phyloP scores from a whole-genome alignment of 2,888 invertebrate species.

The Eugnorisma glareosa region DNA sequence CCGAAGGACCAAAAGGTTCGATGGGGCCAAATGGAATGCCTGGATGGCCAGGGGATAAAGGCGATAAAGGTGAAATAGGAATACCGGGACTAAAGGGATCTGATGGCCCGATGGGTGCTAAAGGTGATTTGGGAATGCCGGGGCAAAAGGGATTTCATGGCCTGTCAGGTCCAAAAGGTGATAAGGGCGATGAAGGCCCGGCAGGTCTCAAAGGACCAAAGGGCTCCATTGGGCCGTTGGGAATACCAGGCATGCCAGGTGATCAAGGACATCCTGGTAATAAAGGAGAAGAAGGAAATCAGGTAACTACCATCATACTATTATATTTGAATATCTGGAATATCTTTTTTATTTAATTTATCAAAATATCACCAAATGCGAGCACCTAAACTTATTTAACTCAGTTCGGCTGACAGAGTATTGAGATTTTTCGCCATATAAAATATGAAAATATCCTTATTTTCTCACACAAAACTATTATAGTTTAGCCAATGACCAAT shows the following conservation, averaged over 20 bases:
- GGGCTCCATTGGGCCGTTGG: not conserved
- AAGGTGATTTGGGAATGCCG: not conserved
- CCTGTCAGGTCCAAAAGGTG: not conserved
- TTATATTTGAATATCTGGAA: not conserved
- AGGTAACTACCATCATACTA: not conserved
- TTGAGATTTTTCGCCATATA: no score
- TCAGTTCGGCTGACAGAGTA: no score
- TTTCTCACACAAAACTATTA: no score
- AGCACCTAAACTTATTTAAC: no score
- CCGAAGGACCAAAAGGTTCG: not conserved
- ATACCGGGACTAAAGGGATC: not conserved
- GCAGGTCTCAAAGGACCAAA: not conserved
- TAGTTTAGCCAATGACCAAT: no score
- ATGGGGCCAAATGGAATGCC: not conserved
- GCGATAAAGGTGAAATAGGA: not conserved
- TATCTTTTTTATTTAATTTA: no score
- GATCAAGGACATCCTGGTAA: not conserved
- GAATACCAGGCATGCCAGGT: not conserved
- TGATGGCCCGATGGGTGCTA: not conserved
- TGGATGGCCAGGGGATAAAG: not conserved
- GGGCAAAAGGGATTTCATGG: not conserved
- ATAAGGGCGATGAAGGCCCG: not conserved
- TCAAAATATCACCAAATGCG: no score
- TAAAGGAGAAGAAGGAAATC: not conserved
- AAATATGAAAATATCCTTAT: no score